Conservation (phyloP, 2,888 invertebrate species). For the Auanema sp. region DNA sequence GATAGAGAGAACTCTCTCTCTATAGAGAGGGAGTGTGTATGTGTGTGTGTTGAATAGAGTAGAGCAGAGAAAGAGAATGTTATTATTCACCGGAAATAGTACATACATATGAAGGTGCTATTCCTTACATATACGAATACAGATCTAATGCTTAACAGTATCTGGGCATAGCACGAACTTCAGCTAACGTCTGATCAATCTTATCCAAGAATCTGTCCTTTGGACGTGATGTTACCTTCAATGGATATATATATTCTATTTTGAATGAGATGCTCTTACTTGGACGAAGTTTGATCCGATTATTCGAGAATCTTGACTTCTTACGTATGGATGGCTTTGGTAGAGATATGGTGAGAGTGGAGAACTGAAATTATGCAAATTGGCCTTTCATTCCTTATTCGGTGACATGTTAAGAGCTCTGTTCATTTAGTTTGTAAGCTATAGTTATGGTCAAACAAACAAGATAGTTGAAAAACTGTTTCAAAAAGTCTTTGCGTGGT, state of each 20-base stretch:
- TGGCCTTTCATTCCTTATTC: not conserved
- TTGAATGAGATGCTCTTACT: constrained; percentile 23
- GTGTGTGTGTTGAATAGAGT: too few species aligned
- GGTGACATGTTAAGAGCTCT: not conserved
- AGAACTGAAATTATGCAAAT: constrained; percentile 38
- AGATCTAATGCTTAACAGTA: constrained; percentile 21
- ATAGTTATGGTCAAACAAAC: not conserved
- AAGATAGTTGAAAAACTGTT: too few species aligned
- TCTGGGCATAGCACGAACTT: constrained; percentile 59
- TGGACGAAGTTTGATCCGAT: constrained; percentile 64
- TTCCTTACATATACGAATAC: not conserved
- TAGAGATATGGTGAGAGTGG: constrained; percentile 62
- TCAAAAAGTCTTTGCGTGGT: too few species aligned
- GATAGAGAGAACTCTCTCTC: too few species aligned
- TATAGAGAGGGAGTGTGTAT: too few species aligned
- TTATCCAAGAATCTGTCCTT: constrained; percentile 59
- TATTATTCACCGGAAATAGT: too few species aligned
- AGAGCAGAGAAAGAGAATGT: too few species aligned
- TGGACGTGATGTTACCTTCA: constrained; percentile 40
- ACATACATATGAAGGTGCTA: too few species aligned
- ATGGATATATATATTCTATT: not conserved
- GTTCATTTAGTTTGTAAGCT: not conserved
- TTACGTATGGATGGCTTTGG: constrained; percentile 52
- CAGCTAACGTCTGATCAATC: constrained; percentile 61
- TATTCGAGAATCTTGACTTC: constrained; percentile 59